Evolutionary conservation across 2,888 invertebrate genomes (phyloP).

Genomic region (Chrysina gloriosa): DNA sequence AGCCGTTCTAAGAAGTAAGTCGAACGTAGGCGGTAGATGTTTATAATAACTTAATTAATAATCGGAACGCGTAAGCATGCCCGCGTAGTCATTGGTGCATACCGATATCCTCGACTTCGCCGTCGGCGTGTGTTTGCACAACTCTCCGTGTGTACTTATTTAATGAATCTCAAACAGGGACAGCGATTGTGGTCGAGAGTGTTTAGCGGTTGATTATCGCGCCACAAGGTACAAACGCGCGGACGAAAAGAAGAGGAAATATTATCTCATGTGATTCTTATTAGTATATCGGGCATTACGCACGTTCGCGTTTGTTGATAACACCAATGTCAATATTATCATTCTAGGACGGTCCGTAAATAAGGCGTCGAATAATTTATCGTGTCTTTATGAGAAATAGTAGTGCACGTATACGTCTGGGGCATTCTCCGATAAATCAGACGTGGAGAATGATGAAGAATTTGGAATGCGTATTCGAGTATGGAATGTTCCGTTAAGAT

Average conservation of each 20-base stretch:
- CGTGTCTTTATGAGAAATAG: too few species aligned
- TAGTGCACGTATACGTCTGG: too few species aligned
- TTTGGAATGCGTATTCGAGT: too few species aligned
- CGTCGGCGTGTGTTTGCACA: conserved; percentile 23
- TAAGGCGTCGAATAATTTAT: not conserved
- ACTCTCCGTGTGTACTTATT: conserved; percentile 26
- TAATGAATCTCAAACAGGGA: conserved; percentile 39
- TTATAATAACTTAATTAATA: conserved; percentile 35
- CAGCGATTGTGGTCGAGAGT: conserved; percentile 32
- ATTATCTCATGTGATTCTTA: conserved; percentile 27
- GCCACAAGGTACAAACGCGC: conserved; percentile 29
- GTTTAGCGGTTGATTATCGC: conserved; percentile 38
- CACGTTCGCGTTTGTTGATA: not conserved
- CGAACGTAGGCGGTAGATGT: conserved; percentile 24
- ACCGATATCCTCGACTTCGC: not conserved
- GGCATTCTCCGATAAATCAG: too few species aligned
- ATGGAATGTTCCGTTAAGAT: too few species aligned
- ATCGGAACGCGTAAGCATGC: conserved; percentile 26
- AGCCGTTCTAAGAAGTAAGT: conserved; percentile 8
- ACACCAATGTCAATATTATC: conserved; percentile 27
- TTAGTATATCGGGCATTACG: conserved; percentile 12
- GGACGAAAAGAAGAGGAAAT: conserved; percentile 7
- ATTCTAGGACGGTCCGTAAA: not conserved
- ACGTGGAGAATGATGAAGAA: too few species aligned
- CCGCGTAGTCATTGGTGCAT: not conserved